Evolutionary conservation across 2,888 invertebrate species (phyloP), one percentile per base, ranked within the genome.

Genomic region (Scrobipalpa atriplicella): DNA sequence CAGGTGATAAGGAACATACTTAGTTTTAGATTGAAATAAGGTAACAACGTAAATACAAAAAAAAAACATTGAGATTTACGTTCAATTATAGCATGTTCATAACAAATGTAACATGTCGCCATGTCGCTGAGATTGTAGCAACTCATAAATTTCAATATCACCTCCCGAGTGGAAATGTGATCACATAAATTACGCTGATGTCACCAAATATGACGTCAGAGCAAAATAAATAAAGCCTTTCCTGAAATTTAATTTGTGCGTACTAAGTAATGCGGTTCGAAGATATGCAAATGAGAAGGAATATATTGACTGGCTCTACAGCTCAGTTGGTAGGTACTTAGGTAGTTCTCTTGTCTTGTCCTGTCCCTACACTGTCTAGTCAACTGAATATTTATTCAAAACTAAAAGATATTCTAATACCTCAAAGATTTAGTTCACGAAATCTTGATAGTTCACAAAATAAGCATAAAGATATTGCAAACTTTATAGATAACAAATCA

Each of bases 91-190:
- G 56, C 56, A 56, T 1, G n/a, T 29, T 29, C 36, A 56, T 56
- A 19, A 56, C 56, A 36, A 56, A 10, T 56, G 29, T 29, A 16
- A 60, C n/a, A n/a, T n/a, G n/a, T n/a, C n/a, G n/a, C n/a, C 36
- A 38, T 9, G 6, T 29, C 10, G n/a, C 10, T 29, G 60, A 38
- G 63, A 65, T 64, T 68, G 43, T 65, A 56, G 66, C 56, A 58
- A 39, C 67, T 73, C 64, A 36, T 52, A 52, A 61, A 78, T 78
- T 75, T 75, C 73, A 71, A 76, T 72, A 79, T 77, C 73, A 70
- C 69, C 69, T 76, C 73, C 36, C 19, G 75, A 74, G 72, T 72
- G 74, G 78, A 73, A 76, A 77, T 77, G 73, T 70, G 73, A 75
- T 71, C 73, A 73, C 75, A 73, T 76, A 72, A 73, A 78, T 78